A percentile compares a stretch with the other conserved stretches of the same genome.
These are phyloP conservation scores for Sepioteuthis lessoniana DNA, from an alignment of 2,888 invertebrate genomes.

Conservation along the genomic window DNA sequence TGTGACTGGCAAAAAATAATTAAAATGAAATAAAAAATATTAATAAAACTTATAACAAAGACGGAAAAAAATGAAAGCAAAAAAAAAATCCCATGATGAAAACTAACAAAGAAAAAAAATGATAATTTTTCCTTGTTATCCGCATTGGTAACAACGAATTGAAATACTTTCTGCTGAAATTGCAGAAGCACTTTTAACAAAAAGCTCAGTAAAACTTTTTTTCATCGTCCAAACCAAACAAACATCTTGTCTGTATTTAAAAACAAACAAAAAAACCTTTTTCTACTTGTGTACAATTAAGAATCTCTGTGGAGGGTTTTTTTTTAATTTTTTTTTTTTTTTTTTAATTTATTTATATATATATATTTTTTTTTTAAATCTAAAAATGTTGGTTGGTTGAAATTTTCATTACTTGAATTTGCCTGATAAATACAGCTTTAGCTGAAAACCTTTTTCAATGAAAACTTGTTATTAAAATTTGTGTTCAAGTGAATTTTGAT, in stretches of 20 bases:
- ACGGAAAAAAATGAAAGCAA: background rate
- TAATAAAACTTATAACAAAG: too few relatives aligned
- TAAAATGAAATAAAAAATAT: too few relatives aligned
- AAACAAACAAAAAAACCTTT: background rate
- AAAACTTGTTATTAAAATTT: slow-evolving; percentile 25
- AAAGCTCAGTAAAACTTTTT: slow-evolving; percentile 33
- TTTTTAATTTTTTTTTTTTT: background rate
- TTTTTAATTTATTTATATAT: background rate
- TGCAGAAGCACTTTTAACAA: background rate
- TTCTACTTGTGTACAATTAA: background rate
- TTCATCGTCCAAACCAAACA: slow-evolving; percentile 16
- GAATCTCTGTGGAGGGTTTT: too few relatives aligned
- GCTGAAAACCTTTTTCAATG: background rate
- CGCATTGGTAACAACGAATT: slow-evolving; percentile 21
- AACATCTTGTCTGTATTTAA: background rate
- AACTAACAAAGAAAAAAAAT: background rate
- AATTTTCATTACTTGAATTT: background rate
- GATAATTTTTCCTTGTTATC: background rate
- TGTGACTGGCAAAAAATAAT: background rate
- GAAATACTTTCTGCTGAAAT: slow-evolving; percentile 25
- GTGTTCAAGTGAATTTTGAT: background rate
- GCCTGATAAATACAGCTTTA: slow-evolving; percentile 10
- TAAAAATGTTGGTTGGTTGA: background rate
- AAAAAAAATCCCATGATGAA: background rate
- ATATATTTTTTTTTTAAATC: background rate